Conservation (phyloP, 2,888 invertebrate species). For the Nephrotoma guestfalica region DNA sequence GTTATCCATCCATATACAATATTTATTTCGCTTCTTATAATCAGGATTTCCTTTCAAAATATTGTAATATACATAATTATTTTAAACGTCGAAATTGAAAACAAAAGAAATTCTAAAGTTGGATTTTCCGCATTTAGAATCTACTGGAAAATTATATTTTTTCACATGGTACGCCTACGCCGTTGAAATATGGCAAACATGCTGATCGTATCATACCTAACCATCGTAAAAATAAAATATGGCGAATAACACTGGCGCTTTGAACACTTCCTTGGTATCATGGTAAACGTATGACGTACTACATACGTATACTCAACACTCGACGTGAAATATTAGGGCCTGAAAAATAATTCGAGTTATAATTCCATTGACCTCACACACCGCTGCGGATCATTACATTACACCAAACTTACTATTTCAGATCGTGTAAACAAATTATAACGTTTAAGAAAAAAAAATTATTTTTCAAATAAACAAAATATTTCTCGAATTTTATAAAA, state of each 20-base stretch:
- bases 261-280: not conserved
- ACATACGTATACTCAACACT: not conserved
- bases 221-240: not conserved
- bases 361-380: not conserved
- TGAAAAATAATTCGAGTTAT: not conserved
- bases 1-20: not conserved
- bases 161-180: not conserved
- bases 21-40: not conserved
- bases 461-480: not conserved
- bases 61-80: not conserved
- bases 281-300: too few species aligned
- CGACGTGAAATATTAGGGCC: not conserved
- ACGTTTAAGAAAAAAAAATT: not conserved
- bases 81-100: not conserved
- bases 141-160: not conserved
- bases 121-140: not conserved
- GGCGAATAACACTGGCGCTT: not conserved
- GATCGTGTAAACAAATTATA: not conserved
- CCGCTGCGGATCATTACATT: not conserved
- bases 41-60: not conserved
- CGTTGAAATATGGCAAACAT: not conserved
- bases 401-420: not conserved
- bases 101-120: not conserved
- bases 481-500: not conserved
- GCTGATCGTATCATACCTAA: not conserved